Evolutionary conservation across 1,140 invertebrate species (phyloP).

Genomic region (Drosophila lini): DNA sequence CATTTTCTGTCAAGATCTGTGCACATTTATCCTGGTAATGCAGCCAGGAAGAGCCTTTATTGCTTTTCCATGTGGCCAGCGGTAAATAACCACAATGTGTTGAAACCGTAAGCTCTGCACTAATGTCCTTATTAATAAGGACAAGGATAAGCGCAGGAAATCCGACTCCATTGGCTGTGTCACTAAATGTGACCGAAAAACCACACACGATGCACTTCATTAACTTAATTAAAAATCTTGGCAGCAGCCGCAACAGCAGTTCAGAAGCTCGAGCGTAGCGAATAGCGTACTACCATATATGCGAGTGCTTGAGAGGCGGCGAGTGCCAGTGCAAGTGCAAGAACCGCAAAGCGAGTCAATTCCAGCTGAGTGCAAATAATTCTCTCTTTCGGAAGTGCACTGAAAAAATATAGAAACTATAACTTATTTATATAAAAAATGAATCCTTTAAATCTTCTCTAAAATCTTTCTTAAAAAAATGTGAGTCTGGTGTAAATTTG

Average conservation of each 20-base stretch:
- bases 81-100: slow-evolving; percentile 28
- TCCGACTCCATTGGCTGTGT: slow-evolving; percentile 22
- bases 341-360: slow-evolving; percentile 77
- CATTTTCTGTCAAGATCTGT: slow-evolving; percentile 2
- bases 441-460: too few relatives aligned
- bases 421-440: neutral
- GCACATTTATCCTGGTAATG: slow-evolving; percentile 45
- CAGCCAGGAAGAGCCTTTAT: slow-evolving; percentile 28
- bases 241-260: slow-evolving; percentile 21
- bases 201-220: slow-evolving; percentile 76
- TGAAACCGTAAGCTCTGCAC: neutral
- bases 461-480: too few relatives aligned
- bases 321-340: slow-evolving; percentile 34
- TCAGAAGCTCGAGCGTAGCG: slow-evolving; percentile 4
- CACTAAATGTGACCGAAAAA: slow-evolving; percentile 55
- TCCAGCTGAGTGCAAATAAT: slow-evolving; percentile 70
- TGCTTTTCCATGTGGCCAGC: slow-evolving; percentile 37
- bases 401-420: neutral
- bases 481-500: too few relatives aligned
- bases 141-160: slow-evolving; percentile 18
- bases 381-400: slow-evolving; percentile 10
- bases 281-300: slow-evolving; percentile 25
- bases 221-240: slow-evolving; percentile 79
- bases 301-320: slow-evolving; percentile 23
- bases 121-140: slow-evolving; percentile 42